Conservation (phyloP, 2,113 vertebrate genomes). For the Bambusicola thoracicus region DNA sequence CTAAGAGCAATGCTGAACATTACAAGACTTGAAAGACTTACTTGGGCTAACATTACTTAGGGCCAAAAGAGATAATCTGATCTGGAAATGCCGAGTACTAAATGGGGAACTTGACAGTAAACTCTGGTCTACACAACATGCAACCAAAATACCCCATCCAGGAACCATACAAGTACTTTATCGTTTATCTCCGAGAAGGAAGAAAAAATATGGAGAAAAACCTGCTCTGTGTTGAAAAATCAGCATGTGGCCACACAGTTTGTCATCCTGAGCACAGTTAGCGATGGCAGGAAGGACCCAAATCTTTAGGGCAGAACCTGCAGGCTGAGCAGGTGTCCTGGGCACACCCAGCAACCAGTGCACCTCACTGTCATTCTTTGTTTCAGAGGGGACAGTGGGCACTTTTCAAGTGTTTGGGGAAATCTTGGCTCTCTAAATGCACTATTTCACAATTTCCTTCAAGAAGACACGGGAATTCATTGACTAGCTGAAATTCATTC, state of each 20-base stretch:
- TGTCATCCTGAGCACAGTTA: accelerated
- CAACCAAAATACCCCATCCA: not conserved
- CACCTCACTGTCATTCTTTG: not conserved
- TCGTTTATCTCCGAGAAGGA: not conserved
- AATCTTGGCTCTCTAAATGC: not conserved
- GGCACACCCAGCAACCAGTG: not conserved
- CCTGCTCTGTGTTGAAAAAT: not conserved
- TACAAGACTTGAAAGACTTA: not conserved
- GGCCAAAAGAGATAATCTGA: not conserved
- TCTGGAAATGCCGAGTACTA: not conserved
- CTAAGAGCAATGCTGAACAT: not conserved
- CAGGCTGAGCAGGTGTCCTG: not conserved
- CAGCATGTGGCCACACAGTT: not conserved
- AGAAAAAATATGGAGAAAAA: not conserved
- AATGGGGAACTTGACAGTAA: accelerated
- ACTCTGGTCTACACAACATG: not conserved
- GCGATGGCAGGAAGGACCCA: not conserved
- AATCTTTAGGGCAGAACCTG: not conserved
- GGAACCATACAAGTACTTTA: not conserved
- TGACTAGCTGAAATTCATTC: not conserved
- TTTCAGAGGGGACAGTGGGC: not conserved
- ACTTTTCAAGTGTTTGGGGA: not conserved
- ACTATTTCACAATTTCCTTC: not conserved
- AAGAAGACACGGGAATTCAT: not conserved
- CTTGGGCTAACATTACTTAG: not conserved